Percentiles rank a stretch among this genome's conserved stretches.
phyloP scores from a whole-genome alignment of 2,797 vertebrate genomes.

The Gobio occitaniae region DNA sequence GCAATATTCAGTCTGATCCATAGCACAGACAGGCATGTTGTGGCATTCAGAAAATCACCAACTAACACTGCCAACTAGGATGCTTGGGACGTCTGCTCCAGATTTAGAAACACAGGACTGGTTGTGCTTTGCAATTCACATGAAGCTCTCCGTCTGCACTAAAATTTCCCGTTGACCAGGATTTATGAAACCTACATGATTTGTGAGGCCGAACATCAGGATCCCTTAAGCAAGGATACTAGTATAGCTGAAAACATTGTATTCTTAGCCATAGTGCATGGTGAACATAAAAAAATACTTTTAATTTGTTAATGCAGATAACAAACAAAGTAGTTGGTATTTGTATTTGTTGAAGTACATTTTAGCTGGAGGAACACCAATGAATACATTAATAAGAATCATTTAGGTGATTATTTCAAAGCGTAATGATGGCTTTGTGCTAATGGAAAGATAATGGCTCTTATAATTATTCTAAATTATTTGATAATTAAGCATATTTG shows the following conservation, averaged over 20 bases:
- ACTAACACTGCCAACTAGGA: slow-evolving; percentile 36
- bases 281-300: neutral
- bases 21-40: slow-evolving; percentile 45
- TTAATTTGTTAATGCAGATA: neutral
- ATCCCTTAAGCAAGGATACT: neutral
- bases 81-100: slow-evolving; percentile 22
- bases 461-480: slow-evolving; percentile 31
- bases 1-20: slow-evolving; percentile 47
- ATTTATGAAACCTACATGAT: slow-evolving; percentile 13
- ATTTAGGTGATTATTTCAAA: slow-evolving; percentile 22
- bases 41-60: slow-evolving; percentile 50
- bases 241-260: neutral
- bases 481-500: slow-evolving; percentile 40
- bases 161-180: slow-evolving; percentile 4
- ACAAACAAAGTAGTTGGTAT: slow-evolving; percentile 21
- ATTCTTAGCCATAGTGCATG: neutral
- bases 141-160: slow-evolving; percentile 27
- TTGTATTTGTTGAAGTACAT: neutral
- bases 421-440: slow-evolving; percentile 30
- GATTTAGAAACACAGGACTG: slow-evolving; percentile 48
- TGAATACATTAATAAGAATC: slow-evolving; percentile 29
- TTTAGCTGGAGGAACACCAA: slow-evolving; percentile 24
- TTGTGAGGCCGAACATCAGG: neutral
- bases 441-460: slow-evolving; percentile 55
- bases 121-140: slow-evolving; percentile 43